A percentile compares a stretch with the other conserved stretches of the same genome.
Conservation (phyloP, 2,888 invertebrate species). For the Perdita meconis region DNA sequence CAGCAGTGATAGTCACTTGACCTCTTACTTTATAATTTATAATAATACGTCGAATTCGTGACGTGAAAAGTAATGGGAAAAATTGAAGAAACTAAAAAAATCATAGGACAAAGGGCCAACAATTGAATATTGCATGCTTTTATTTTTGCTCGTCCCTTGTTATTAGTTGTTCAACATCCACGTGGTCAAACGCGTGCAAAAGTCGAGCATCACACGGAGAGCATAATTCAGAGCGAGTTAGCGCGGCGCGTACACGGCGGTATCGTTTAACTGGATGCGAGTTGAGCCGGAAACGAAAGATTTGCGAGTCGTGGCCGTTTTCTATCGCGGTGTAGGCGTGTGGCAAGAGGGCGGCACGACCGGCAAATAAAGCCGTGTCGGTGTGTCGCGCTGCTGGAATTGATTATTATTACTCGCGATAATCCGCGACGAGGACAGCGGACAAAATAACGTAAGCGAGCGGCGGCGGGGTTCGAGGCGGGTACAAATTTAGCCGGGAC, state of each 20-base stretch:
- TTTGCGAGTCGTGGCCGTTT: conserved; percentile 59
- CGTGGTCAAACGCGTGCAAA: neutral
- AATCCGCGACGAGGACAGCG: conserved; percentile 40
- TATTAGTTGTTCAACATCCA: neutral
- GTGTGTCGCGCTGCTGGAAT: conserved; percentile 35
- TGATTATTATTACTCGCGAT: conserved; percentile 66
- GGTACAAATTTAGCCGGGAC: conserved; percentile 61
- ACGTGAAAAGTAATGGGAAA: too few species aligned
- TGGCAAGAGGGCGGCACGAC: neutral
- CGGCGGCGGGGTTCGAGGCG: neutral
- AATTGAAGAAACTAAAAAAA: too few species aligned
- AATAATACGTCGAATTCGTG: too few species aligned
- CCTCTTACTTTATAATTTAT: too few species aligned
- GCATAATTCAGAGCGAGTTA: conserved; percentile 42
- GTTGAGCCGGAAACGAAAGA: conserved; percentile 68
- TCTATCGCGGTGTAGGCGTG: conserved; percentile 52
- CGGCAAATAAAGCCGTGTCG: neutral
- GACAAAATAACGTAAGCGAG: conserved; percentile 29
- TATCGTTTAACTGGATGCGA: conserved; percentile 35
- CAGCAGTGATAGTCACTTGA: too few species aligned
- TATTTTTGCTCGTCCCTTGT: too few species aligned
- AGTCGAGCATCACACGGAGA: neutral
- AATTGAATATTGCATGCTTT: too few species aligned
- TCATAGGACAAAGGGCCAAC: too few species aligned
- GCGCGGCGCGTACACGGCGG: conserved; percentile 6